Percentiles rank a stretch among this genome's conserved stretches.
Conservation (phyloP, 2,888 invertebrate species). For the Matsumyia berberina region DNA sequence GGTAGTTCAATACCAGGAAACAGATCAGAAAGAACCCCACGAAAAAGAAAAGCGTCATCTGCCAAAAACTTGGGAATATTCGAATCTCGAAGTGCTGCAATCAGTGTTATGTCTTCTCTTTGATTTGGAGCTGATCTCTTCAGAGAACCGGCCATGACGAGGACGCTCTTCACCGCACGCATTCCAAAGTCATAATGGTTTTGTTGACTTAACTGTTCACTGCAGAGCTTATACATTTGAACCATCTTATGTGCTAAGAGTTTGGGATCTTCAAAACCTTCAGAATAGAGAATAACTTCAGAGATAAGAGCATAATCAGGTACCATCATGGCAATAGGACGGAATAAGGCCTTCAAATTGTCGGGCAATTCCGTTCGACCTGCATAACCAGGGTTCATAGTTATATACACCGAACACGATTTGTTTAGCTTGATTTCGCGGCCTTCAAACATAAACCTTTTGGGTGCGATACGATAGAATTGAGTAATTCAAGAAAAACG, state of each 20-base stretch:
- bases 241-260: constrained; percentile 95
- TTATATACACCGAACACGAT: constrained; percentile 94
- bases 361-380: constrained; percentile 95
- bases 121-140: constrained; percentile 94
- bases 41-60: constrained; percentile 93
- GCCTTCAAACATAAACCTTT: constrained; percentile 94
- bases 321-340: constrained; percentile 96
- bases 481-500: neutral
- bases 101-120: constrained; percentile 92
- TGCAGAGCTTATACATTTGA: constrained; percentile 95
- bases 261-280: constrained; percentile 95
- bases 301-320: constrained; percentile 95
- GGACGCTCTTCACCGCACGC: constrained; percentile 96
- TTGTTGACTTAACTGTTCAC: constrained; percentile 95
- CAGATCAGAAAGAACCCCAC: constrained; percentile 94
- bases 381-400: constrained; percentile 97
- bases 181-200: constrained; percentile 97
- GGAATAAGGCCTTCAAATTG: constrained; percentile 93
- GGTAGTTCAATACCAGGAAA: constrained; percentile 94
- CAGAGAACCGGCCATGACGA: constrained; percentile 96
- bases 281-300: constrained; percentile 96
- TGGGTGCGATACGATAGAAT: neutral
- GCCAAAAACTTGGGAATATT: constrained; percentile 95
- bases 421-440: constrained; percentile 92
- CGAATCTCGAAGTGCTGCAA: constrained; percentile 94